Conservation (phyloP, 2,888 invertebrate species). For the Julus scanicus region DNA sequence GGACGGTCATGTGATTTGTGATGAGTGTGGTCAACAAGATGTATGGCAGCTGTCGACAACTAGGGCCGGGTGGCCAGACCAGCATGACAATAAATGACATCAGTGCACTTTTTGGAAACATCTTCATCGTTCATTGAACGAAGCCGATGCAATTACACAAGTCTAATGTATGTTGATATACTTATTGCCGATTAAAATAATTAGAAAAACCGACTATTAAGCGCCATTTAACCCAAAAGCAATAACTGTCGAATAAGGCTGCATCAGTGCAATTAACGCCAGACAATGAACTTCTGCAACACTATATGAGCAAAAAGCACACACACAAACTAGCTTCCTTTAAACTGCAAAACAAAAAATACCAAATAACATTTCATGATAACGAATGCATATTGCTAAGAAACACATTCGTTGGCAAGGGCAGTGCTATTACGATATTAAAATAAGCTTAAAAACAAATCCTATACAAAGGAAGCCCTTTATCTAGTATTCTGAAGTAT, state of each 20-base stretch:
- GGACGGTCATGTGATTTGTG: conserved; percentile 47
- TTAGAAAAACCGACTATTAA: conserved; percentile 13
- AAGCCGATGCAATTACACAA: conserved; percentile 29
- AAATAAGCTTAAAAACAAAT: too few relatives aligned
- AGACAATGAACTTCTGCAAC: neutral
- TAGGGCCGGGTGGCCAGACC: neutral
- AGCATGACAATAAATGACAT: conserved; percentile 29
- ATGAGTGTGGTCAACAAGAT: conserved; percentile 45
- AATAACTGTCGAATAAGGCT: neutral
- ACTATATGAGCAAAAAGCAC: neutral
- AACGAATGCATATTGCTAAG: too few relatives aligned
- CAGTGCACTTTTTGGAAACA: neutral
- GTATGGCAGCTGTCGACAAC: conserved; percentile 43
- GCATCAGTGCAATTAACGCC: neutral
- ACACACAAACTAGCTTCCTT: too few relatives aligned
- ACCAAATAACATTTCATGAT: too few relatives aligned
- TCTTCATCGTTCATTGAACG: conserved; percentile 15
- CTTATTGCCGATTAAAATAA: neutral
- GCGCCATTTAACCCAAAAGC: neutral
- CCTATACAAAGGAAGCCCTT: too few relatives aligned
- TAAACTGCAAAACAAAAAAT: too few relatives aligned
- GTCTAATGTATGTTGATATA: neutral
- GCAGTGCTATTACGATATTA: too few relatives aligned
- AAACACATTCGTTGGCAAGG: too few relatives aligned
- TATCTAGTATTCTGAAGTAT: too few relatives aligned